Percentiles rank a stretch among this genome's conserved stretches.
Conservation (phyloP, 2,888 invertebrate genomes). For the Leptinotarsa rubiginosa region DNA sequence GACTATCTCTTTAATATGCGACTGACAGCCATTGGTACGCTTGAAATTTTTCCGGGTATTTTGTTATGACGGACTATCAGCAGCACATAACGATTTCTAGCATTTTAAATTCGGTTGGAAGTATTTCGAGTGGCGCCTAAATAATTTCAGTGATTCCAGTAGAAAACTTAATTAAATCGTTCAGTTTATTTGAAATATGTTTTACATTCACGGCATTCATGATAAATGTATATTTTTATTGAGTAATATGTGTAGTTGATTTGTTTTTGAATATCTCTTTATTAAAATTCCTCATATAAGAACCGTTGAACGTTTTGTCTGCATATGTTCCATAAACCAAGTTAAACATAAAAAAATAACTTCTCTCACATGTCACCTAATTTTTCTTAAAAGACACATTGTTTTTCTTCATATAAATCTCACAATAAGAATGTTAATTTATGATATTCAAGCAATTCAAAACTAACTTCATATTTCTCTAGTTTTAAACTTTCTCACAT, state of each 20-base stretch:
- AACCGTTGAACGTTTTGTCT: too few relatives aligned
- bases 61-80: constrained; percentile 13
- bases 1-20: constrained; percentile 25
- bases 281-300: too few relatives aligned
- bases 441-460: too few relatives aligned
- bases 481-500: too few relatives aligned
- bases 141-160: not conserved
- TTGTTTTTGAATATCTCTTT: too few relatives aligned
- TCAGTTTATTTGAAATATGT: not conserved
- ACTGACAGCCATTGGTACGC: constrained; percentile 2
- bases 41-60: constrained; percentile 13
- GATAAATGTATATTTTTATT: not conserved
- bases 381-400: too few relatives aligned
- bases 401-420: too few relatives aligned
- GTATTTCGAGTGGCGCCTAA: not conserved
- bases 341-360: too few relatives aligned
- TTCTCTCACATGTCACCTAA: too few relatives aligned
- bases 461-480: too few relatives aligned
- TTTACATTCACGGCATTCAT: not conserved
- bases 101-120: constrained; percentile 1
- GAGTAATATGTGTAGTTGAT: not conserved
- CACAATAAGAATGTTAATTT: too few relatives aligned
- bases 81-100: constrained; percentile 9
- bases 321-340: too few relatives aligned
- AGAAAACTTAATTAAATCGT: not conserved